Evolutionary conservation across 2,797 vertebrate genomes (phyloP), one percentile per base, ranked within the genome.

Genomic region (Micropoecilia bifurca): DNA sequence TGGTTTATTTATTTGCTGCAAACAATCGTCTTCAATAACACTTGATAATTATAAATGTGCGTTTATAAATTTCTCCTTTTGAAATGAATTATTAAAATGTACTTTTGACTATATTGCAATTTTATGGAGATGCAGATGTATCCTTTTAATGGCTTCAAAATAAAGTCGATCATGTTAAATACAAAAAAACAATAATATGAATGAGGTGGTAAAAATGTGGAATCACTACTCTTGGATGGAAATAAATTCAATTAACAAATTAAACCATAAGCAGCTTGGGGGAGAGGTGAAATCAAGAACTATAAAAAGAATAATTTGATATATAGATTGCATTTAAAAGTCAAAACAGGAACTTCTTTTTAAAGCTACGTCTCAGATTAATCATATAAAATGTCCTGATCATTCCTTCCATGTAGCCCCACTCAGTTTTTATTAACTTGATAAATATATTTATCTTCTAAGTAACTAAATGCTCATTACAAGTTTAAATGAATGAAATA

Each of bases 171-270:
- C 66, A 45, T 12, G 10, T 71, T n/a, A 45, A 45, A 46, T 16
- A 18, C 41, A 71, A 25, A 69, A 53, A 9, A 53, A n/a, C n/a
- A 43, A 25, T 41, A 43, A 22, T 53, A 53, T n/a, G 39, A 43
- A 46, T 13, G 68, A 71, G 3, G 68, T 71, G 39, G 68, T 43
- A 43, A 71, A 71, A 46, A 71, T 71, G 43, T 71, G 43, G 68
- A 69, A 69, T 71, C 68, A 9, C 25, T 14, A 71, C 68, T 71
- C 41, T 71, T 71, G 68, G 68, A 71, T 46, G 41, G 45, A 22
- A 66, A 22, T 66, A 20, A 22, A 33, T 18, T 61, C 7, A 61
- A 18, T 61, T 2, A 30, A 30, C 16, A 33, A 61, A 53, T 9
- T 20, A 59, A 59, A 30, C 13, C 13, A 53, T 53, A 25, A 53